Evolutionary conservation across 2,113 vertebrate genomes (phyloP), one percentile per base, ranked within the genome.

Genomic region (Puntigrus tetrazona): DNA sequence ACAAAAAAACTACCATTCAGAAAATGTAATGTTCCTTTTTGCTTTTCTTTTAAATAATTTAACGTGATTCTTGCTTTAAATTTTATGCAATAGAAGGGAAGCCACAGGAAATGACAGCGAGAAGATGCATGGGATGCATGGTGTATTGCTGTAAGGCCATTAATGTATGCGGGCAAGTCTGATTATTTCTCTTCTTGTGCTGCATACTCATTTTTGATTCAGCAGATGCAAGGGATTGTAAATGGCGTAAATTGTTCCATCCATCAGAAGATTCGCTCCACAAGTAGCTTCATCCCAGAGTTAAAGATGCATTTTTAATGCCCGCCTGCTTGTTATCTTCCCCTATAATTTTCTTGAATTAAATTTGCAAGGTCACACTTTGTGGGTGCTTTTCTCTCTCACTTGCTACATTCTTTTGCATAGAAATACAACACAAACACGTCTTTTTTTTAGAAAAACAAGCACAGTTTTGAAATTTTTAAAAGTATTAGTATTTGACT

Each of bases 271-370:
- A 52, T 86, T 85, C 14, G 31, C 86, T 87, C 63, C 41, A 86
- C 31, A 78, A 55, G 82, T 86, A 82, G 79, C 77, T 88, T 79
- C 78, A 83, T 52, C 63, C 57, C 43, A 73, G 72, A 87, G 90
- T 87, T 85, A 87, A 87, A 85, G 87, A 85, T 75, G 74, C 47
- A 7, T 88, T 87, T 86, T 84, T 89, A 67, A 78, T 84, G 50
- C 87, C 77, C 0, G 34, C 31, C 81, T 50, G 9, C 84, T 76
- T 78, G 76, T 83, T 80, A 82, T 86, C 29, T 59, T 25, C 36
- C 22, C 41, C 25, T 34, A 22, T 81, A 78, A 86, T 87, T 88
- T 81, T 63, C 5, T 70, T 72, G 88, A 65, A 45, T 80, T 89
- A 89, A 89, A 85, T 86, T 25, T 67, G 45, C 50, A 79, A 74